Base-by-base conservation (phyloP, 2,113 vertebrate genomes). In the Caracal caracal region DNA sequence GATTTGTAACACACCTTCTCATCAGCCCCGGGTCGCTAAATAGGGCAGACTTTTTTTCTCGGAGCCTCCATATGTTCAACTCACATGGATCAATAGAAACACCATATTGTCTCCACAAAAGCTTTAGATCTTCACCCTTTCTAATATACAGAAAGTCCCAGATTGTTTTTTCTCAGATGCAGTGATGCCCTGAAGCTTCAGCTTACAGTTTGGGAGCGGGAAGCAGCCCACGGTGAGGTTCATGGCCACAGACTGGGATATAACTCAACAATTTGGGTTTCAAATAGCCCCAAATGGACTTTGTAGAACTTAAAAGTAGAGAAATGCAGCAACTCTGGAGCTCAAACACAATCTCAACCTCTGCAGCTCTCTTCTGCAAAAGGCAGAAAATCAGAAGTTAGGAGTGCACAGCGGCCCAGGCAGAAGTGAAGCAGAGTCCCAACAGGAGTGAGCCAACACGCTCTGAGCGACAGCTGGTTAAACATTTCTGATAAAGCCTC, bases 401-500 rank as follows among this genome's bases (percentile, higher is more conserved):
- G 95, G 68, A 78, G 82, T 4, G 22, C 63, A 89, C 91, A 97
- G 98, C 93, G 94, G 91, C 96, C 98, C 93, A 89, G 79, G 53
- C 75, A 87, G 82, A 94, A 93, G 80, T 4, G 1, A 89, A 88
- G 84, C 65, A 47, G 40, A 92, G 81, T 92, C 78, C 87, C 94
- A 86, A 87, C 80, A 96, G 96, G 91, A 97, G 86, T 37, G 63
- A 96, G 91, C 94, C 96, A 96, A 90, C 70, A 91, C 0, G 37
- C 88, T 94, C 26, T 37, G 79, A 88, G 84, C 5, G 78, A 97
- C 97, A 97, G 97, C 97, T 98, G 97, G 83, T 92, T 97, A 97
- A 98, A 98, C 93, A 95, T 53, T 94, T 97, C 95, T 80, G 70
- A 97, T 94, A 96, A 95, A 97, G 94, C 88, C 93, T 96, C 93